Evolutionary conservation across 2,797 vertebrate species (phyloP).

Genomic region (Moxostoma hubbsi): DNA sequence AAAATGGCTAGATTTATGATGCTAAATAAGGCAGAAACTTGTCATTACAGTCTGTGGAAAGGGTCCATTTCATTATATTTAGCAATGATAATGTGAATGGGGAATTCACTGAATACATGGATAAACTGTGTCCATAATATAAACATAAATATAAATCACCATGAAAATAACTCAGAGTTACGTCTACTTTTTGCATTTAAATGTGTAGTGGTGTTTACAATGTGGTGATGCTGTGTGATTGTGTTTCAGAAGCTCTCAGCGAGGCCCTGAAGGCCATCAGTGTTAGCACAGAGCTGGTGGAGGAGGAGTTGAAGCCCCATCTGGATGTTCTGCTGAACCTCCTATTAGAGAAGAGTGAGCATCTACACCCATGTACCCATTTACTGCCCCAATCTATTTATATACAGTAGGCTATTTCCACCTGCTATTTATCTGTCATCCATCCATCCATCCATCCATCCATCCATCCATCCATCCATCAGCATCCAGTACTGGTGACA

Average conservation of each 20-base stretch:
- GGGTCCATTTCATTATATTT: background rate
- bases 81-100: background rate
- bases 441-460: too few species aligned
- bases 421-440: background rate
- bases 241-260: constrained; percentile 72
- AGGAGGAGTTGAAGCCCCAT: constrained; percentile 78
- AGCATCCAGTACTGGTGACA: background rate
- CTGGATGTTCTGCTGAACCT: constrained; percentile 72
- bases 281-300: constrained; percentile 77
- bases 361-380: constrained; percentile 7
- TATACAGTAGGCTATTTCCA: background rate
- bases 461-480: background rate
- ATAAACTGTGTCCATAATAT: background rate
- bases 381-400: constrained; percentile 9
- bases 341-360: constrained; percentile 79
- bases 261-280: constrained; percentile 77
- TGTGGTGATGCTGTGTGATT: constrained; percentile 14
- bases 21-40: too few species aligned
- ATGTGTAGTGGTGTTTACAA: background rate
- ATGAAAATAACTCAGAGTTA: background rate
- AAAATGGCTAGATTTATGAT: too few species aligned
- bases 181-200: constrained; percentile 19
- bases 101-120: background rate
- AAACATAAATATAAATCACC: background rate
- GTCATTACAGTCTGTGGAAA: too few species aligned